These are phyloP conservation scores for Baryphthengus martii DNA, from an alignment of 2,113 vertebrate genomes.

Conservation along the genomic window DNA sequence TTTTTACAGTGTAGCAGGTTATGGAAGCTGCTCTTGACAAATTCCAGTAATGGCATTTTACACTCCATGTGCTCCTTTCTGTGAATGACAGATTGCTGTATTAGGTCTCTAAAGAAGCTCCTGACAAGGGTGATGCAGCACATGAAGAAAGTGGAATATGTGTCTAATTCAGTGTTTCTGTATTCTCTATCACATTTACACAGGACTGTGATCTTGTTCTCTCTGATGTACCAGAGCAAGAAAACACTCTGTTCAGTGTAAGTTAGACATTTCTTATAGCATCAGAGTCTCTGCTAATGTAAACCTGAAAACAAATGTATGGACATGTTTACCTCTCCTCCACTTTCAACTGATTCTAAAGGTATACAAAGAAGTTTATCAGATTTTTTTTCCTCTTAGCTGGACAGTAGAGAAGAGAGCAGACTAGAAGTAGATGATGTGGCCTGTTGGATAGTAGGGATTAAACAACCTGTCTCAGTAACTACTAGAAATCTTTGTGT, in stretches of 20 bases:
- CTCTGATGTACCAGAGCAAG: not conserved
- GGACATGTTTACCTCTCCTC: not conserved
- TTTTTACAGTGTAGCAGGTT: constrained; percentile 53
- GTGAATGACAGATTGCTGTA: constrained; percentile 44
- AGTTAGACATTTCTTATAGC: not conserved
- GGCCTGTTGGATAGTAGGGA: not conserved
- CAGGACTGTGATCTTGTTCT: not conserved
- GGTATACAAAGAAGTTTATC: not conserved
- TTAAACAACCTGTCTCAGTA: not conserved
- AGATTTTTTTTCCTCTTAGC: not conserved
- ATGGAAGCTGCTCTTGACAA: constrained; percentile 59
- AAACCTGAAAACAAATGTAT: not conserved
- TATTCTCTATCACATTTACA: not conserved
- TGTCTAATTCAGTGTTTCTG: constrained; percentile 1
- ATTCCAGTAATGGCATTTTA: constrained; percentile 29
- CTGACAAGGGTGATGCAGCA: constrained; percentile 8
- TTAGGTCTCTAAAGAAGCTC: constrained; percentile 31
- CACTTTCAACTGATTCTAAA: not conserved
- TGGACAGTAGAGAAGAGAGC: not conserved
- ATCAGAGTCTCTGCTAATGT: not conserved
- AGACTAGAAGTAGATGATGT: not conserved
- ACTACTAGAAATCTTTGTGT: not conserved
- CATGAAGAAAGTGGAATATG: not conserved
- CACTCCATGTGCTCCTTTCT: constrained; percentile 29
- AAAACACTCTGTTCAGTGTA: not conserved